Base-by-base conservation (phyloP, 2,888 invertebrate species). In the Bellardia pandia region DNA sequence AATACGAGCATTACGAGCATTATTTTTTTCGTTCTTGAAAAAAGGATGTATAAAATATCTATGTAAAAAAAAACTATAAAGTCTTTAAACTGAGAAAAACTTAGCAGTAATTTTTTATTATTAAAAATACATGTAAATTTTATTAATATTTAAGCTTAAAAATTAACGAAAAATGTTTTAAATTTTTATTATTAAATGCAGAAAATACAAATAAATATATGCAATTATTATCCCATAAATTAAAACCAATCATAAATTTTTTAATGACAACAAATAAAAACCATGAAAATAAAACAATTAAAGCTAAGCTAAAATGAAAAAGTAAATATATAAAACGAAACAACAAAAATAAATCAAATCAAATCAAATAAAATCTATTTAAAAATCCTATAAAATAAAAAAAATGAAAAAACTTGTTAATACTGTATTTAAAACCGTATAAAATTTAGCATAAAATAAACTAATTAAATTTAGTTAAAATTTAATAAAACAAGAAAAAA, bases 171-270 rank as follows among this genome's bases (percentile, higher is more conserved):
- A 81, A 75, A 75, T 56, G 75, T 85, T 86, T 86, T 66, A 86
- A 86, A 77, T 86, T 81, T 76, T 56, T 76, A 83, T 77, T 69
- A 83, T 51, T 11, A 77, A 66, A 77, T 53, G 62, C 62, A 79
- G 71, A 74, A 79, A 60, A 72, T 71, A 45, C 16, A 72, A 74
- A 42, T 66, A 60, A 51, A 84, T 72, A 84, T 89, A 90, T 91
- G 91, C 92, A 91, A 92, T 91, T 91, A 91, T 91, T 91, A 92
- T 92, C 89, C 90, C 91, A 92, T 91, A 92, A 91, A 91, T 92
- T 89, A 90, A 89, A 89, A 77, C 48, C n/a, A 60, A 78, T 51
- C 23, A 80, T 89, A 90, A 90, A 91, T 89, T 90, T 88, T 91
- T 84, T 72, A 51, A 85, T 77, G 51, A 60, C 72, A 80, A 56